A percentile compares a stretch with the other conserved stretches of the same genome.
These are phyloP conservation scores for Trochalopteron elliotii DNA, from an alignment of 2,113 vertebrate species.

Conservation along the genomic window DNA sequence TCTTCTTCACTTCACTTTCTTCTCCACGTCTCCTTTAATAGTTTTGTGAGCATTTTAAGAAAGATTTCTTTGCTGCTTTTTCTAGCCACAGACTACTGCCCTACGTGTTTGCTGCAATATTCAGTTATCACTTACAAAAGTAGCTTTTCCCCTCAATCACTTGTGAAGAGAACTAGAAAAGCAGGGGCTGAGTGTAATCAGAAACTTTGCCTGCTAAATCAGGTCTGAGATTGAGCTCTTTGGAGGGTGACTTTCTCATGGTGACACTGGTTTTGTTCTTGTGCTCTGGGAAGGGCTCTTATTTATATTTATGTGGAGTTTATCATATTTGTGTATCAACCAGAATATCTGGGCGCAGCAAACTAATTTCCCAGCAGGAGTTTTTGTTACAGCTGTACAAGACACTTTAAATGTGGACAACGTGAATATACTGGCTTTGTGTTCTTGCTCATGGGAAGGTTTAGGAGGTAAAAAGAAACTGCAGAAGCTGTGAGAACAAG, in stretches of 20 bases:
- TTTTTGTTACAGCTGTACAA: not conserved
- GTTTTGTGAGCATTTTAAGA: constrained; percentile 6
- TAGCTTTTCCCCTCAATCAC: not conserved
- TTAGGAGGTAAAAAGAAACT: not conserved
- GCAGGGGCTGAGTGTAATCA: not conserved
- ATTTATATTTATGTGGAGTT: not conserved
- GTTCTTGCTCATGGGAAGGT: not conserved
- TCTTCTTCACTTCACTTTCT: constrained; percentile 1
- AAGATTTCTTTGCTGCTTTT: not conserved
- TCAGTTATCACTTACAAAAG: constrained; percentile 5
- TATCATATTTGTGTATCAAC: not conserved
- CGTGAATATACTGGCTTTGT: not conserved
- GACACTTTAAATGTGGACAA: not conserved
- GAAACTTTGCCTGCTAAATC: constrained; percentile 19
- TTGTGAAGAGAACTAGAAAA: constrained; percentile 8
- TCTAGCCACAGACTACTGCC: not conserved
- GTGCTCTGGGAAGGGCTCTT: not conserved
- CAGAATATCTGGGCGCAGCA: not conserved
- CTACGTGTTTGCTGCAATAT: not conserved
- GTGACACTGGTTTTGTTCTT: not conserved
- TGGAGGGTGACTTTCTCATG: not conserved
- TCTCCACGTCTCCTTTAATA: not conserved
- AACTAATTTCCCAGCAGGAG: not conserved
- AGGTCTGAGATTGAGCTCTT: not conserved
- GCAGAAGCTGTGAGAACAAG: not conserved